phyloP scores from a whole-genome alignment of 2,888 invertebrate genomes.

The Herminia tarsipennalis region DNA sequence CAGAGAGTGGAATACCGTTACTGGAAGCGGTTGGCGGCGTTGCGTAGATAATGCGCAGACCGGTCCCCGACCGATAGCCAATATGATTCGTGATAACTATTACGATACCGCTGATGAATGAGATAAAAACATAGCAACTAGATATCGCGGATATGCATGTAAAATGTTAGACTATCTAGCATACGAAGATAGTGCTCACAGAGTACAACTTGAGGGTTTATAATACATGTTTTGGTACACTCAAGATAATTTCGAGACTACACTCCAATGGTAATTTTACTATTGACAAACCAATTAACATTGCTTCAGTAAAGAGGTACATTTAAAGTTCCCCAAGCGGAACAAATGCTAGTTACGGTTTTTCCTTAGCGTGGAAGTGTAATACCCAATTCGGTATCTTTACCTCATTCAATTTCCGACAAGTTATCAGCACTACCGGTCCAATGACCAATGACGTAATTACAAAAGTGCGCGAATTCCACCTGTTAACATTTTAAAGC shows the following conservation, averaged over 20 bases:
- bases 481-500: slow-evolving; percentile 46
- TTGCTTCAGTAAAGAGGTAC: not conserved
- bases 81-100: slow-evolving; percentile 57
- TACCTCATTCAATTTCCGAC: slow-evolving; percentile 41
- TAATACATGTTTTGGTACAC: not conserved
- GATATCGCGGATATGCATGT: slow-evolving; percentile 23
- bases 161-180: slow-evolving; percentile 1
- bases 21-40: slow-evolving; percentile 64
- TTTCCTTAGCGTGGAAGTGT: slow-evolving; percentile 19
- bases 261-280: not conserved
- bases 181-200: not conserved
- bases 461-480: slow-evolving; percentile 80
- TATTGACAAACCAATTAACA: not conserved
- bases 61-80: slow-evolving; percentile 65
- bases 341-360: slow-evolving; percentile 21
- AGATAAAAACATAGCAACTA: slow-evolving; percentile 47
- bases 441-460: slow-evolving; percentile 65
- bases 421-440: slow-evolving; percentile 49
- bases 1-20: slow-evolving; percentile 72
- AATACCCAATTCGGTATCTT: slow-evolving; percentile 1
- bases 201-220: not conserved
- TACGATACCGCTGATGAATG: slow-evolving; percentile 51
- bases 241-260: not conserved
- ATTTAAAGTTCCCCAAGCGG: slow-evolving; percentile 12
- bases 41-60: slow-evolving; percentile 72